phyloP scores from a whole-genome alignment of 2,113 vertebrate species.

The Pseudonaja textilis region DNA sequence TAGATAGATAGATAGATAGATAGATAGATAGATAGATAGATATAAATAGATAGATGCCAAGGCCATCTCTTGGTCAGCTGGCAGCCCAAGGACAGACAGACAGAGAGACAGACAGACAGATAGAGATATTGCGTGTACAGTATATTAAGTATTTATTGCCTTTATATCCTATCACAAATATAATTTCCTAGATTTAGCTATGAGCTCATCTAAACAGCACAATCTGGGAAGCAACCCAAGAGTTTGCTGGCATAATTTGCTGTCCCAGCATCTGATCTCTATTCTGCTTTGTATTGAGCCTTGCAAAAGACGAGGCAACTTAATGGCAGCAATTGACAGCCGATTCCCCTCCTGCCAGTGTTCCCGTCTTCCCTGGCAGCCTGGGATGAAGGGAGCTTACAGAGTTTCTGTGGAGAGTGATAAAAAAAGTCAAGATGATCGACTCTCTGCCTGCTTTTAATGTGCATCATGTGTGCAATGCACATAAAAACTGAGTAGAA shows the following conservation, averaged over 20 bases:
- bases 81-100: too few species aligned
- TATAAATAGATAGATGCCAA: too few species aligned
- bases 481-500: not conserved
- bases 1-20: too few species aligned
- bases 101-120: too few species aligned
- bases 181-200: not conserved
- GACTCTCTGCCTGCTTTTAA: not conserved
- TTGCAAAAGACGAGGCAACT: not conserved
- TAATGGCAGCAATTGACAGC: not conserved
- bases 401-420: not conserved
- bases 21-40: too few species aligned
- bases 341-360: not conserved
- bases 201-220: not conserved
- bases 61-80: too few species aligned
- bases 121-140: not conserved
- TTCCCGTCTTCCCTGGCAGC: not conserved
- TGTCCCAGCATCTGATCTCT: not conserved
- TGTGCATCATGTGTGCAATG: not conserved
- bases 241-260: not conserved
- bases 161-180: not conserved
- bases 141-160: not conserved
- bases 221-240: not conserved
- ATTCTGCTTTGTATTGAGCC: not conserved
- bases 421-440: not conserved
- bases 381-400: not conserved